Evolutionary conservation across 2,888 invertebrate species (phyloP).

Genomic region (Matsumyia berberina): DNA sequence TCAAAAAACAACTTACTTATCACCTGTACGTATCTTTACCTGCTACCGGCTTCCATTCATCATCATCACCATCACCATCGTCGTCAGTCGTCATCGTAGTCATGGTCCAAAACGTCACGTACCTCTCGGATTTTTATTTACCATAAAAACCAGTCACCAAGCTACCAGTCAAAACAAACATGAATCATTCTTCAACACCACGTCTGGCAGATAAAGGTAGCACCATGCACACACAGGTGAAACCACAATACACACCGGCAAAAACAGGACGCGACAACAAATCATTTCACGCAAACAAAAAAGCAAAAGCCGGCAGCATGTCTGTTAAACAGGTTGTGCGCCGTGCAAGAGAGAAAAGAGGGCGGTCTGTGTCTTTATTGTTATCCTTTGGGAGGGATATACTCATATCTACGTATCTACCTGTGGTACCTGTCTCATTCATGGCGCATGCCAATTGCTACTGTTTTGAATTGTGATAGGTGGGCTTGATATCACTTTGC

Average conservation of each 20-base stretch:
- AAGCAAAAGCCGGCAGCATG: conserved; percentile 61
- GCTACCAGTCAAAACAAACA: conserved; percentile 73
- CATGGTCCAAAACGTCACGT: conserved; percentile 57
- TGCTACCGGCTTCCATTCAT: conserved; percentile 66
- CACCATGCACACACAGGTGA: conserved; percentile 68
- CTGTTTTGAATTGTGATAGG: conserved; percentile 32
- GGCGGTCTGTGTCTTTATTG: conserved; percentile 66
- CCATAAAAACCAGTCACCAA: conserved; percentile 56
- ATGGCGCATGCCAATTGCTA: conserved; percentile 60
- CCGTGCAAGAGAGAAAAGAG: conserved; percentile 48
- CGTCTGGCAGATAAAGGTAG: conserved; percentile 47
- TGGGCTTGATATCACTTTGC: conserved; percentile 6
- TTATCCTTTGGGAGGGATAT: conserved; percentile 49
- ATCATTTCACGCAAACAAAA: conserved; percentile 37
- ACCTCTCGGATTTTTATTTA: conserved; percentile 48
- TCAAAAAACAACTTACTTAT: conserved; percentile 69
- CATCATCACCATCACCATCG: conserved; percentile 44
- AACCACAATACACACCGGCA: conserved; percentile 55
- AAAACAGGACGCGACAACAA: conserved; percentile 50
- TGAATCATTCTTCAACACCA: conserved; percentile 57
- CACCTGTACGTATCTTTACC: conserved; percentile 73
- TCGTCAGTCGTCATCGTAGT: conserved; percentile 20
- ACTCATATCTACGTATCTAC: no score
- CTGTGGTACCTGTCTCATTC: conserved; percentile 39
- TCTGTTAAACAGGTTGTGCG: conserved; percentile 65